Conservation (phyloP, 1,140 invertebrate species). For the Carcinoscorpius rotundicauda region DNA sequence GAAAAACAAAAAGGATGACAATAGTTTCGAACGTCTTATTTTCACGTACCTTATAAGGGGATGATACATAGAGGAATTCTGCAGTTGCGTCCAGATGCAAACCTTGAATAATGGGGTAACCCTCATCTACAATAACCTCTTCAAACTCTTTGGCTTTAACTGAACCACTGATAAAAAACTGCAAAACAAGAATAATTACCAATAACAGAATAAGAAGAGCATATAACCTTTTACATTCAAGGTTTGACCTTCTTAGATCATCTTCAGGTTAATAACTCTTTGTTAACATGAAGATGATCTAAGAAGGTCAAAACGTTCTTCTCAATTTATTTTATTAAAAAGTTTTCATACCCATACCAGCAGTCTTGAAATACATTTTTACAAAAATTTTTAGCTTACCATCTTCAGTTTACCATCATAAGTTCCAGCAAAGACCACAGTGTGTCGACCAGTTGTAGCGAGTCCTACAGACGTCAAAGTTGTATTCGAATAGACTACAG, state of each 20-base stretch:
- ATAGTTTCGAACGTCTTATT: too few species aligned
- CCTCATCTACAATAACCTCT: conserved; percentile 53
- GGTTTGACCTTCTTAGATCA: too few species aligned
- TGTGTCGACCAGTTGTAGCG: conserved; percentile 62
- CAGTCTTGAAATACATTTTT: too few species aligned
- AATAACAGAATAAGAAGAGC: too few species aligned
- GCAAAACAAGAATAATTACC: conserved; percentile 7
- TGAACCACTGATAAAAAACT: conserved; percentile 40
- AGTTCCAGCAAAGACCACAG: conserved; percentile 80
- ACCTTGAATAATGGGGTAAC: conserved; percentile 64
- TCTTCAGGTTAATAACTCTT: too few species aligned
- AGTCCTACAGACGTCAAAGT: conserved; percentile 64
- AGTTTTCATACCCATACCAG: too few species aligned
- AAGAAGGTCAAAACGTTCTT: too few species aligned
- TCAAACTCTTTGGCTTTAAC: conserved; percentile 62
- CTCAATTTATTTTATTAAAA: too few species aligned
- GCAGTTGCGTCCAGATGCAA: conserved; percentile 62
- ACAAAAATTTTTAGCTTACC: conserved; percentile 34
- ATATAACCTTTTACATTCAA: too few species aligned
- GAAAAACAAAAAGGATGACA: too few species aligned
- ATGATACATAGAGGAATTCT: conserved; percentile 58
- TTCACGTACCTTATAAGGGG: conserved; percentile 45
- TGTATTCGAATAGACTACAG: conserved; percentile 59
- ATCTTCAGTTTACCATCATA: conserved; percentile 62
- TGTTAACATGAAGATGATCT: too few species aligned